Evolutionary conservation across 2,888 invertebrate species (phyloP).

Genomic region (Cephus pulcher): DNA sequence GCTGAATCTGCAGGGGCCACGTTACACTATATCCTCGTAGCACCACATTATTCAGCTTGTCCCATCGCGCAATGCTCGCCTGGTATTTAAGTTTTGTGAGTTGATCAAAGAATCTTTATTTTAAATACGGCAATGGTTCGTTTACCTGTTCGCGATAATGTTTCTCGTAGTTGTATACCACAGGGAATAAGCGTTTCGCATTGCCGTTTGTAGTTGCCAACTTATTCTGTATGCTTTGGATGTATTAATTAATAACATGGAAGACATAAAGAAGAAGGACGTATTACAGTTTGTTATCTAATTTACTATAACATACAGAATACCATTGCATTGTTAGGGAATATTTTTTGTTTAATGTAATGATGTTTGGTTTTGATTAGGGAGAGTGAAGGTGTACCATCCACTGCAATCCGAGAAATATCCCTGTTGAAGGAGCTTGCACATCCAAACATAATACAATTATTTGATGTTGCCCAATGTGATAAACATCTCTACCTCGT

Average conservation of each 20-base stretch:
- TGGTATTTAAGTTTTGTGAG: conserved; percentile 33
- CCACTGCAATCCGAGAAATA: conserved; percentile 97
- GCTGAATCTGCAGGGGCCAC: conserved; percentile 73
- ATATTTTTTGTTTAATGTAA: conserved; percentile 6
- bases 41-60: conserved; percentile 81
- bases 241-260: neutral
- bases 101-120: neutral
- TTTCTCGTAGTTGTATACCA: neutral
- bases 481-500: conserved; percentile 90
- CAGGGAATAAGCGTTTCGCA: conserved; percentile 2
- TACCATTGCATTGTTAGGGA: neutral
- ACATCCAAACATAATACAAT: conserved; percentile 90
- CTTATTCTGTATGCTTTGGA: conserved; percentile 1
- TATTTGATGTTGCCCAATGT: conserved; percentile 89
- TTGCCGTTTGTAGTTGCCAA: conserved; percentile 1
- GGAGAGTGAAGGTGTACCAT: conserved; percentile 97
- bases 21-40: conserved; percentile 70
- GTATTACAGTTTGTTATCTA: neutral
- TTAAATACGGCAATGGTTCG: neutral
- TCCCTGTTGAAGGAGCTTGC: conserved; percentile 89
- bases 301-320: neutral
- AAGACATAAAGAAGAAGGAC: neutral
- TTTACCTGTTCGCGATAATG: neutral
- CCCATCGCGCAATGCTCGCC: conserved; percentile 57
- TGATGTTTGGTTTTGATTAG: conserved; percentile 66